A percentile compares a stretch with the other conserved stretches of the same genome.
phyloP scores from a whole-genome alignment of 1,140 invertebrate genomes.

The Drosophila guanche region DNA sequence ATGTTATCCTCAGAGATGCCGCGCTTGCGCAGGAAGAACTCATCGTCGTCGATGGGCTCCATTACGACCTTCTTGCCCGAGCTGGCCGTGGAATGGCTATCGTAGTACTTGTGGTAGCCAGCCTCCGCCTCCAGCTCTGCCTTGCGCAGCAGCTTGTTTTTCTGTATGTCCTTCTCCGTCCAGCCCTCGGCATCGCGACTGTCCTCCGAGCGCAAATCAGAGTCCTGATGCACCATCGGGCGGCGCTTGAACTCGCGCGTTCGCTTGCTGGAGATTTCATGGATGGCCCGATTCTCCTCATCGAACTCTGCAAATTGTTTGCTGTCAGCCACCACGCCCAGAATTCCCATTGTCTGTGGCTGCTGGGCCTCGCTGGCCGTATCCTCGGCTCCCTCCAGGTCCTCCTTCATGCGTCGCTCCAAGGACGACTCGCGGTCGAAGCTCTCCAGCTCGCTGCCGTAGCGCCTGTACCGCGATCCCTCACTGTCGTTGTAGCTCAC shows the following conservation, averaged over 20 bases:
- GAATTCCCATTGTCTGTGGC: constrained; percentile 64
- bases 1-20: constrained; percentile 92
- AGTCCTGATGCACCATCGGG: constrained; percentile 80
- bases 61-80: constrained; percentile 86
- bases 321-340: constrained; percentile 69
- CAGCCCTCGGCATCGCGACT: constrained; percentile 70
- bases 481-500: constrained; percentile 84
- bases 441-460: constrained; percentile 82
- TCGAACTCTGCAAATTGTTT: constrained; percentile 82
- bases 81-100: constrained; percentile 81
- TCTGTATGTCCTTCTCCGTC: constrained; percentile 77
- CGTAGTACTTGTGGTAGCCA: constrained; percentile 72
- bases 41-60: constrained; percentile 93
- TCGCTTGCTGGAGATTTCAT: constrained; percentile 78
- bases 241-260: constrained; percentile 77
- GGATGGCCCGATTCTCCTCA: constrained; percentile 83
- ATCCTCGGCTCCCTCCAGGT: constrained; percentile 65
- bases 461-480: constrained; percentile 75
- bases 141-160: constrained; percentile 75
- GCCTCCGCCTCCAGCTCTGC: constrained; percentile 76
- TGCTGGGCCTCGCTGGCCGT: constrained; percentile 69
- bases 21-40: constrained; percentile 91
- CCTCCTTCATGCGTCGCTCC: constrained; percentile 80
- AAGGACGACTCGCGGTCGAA: constrained; percentile 83
- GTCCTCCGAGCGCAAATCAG: constrained; percentile 83